Conservation (phyloP, 1,140 invertebrate genomes). For the Drosophila arizonae region DNA sequence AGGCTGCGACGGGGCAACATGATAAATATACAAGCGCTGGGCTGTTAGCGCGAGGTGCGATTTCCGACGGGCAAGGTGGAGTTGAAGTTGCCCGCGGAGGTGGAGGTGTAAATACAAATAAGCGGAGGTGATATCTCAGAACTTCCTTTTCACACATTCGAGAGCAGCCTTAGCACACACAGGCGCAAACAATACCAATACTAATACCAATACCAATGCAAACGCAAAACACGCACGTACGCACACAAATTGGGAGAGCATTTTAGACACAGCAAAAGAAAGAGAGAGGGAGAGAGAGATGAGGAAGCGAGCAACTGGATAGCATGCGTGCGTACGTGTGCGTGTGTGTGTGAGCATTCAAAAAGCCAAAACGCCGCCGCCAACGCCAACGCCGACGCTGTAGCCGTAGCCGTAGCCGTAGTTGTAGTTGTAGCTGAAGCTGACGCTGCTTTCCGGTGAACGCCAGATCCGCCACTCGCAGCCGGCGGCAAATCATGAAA, state of each 20-base stretch:
- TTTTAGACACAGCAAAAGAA: neutral
- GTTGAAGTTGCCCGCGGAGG: constrained; percentile 25
- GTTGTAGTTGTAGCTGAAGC: constrained; percentile 33
- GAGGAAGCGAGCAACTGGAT: neutral
- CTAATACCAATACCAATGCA: constrained; percentile 2
- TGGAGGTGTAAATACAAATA: constrained; percentile 80
- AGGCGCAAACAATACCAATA: constrained; percentile 16
- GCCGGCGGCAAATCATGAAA: constrained; percentile 77
- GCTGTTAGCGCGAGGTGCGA: constrained; percentile 44
- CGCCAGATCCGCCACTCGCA: constrained; percentile 57
- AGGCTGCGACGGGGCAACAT: constrained; percentile 17
- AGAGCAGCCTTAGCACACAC: constrained; percentile 72
- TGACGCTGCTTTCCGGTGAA: constrained; percentile 64
- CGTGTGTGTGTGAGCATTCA: constrained; percentile 32
- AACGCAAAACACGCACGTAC: constrained; percentile 16
- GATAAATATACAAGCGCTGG: constrained; percentile 35
- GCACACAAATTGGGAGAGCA: constrained; percentile 6
- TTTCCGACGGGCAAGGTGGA: constrained; percentile 37
- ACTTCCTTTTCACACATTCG: constrained; percentile 80
- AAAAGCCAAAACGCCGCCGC: constrained; percentile 50
- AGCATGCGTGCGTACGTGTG: neutral
- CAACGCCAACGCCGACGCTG: constrained; percentile 7
- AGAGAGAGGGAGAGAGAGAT: neutral
- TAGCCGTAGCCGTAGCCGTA: constrained; percentile 10
- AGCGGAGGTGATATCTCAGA: constrained; percentile 80